These are phyloP conservation scores for Indicator maculatus DNA, from an alignment of 2,113 vertebrate genomes.

Conservation along the genomic window DNA sequence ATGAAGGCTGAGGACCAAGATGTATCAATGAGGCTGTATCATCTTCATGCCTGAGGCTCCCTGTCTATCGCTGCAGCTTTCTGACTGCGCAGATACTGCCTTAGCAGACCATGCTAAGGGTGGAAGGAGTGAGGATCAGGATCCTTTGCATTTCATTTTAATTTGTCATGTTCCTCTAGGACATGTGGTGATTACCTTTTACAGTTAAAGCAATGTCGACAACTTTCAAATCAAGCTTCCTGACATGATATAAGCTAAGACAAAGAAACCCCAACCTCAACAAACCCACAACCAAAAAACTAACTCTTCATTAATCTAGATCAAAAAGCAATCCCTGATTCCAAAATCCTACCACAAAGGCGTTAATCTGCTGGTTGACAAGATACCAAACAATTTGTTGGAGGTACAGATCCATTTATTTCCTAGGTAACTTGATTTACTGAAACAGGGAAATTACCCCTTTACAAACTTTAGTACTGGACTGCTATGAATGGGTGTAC, in stretches of 20 bases:
- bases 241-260: neutral
- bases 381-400: neutral
- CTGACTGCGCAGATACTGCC: neutral
- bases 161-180: neutral
- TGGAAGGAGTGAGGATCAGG: neutral
- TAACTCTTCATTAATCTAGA: neutral
- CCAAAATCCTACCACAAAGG: neutral
- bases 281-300: neutral
- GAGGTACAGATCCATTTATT: neutral
- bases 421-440: slow-evolving; percentile 40
- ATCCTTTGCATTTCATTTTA: neutral
- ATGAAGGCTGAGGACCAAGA: neutral
- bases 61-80: neutral
- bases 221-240: neutral
- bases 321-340: neutral
- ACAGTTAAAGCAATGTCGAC: neutral
- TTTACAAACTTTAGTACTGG: neutral
- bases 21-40: fast-evolving
- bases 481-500: neutral
- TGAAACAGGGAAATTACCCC: neutral
- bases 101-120: neutral
- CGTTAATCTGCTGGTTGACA: neutral
- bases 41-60: neutral
- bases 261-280: neutral
- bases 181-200: neutral